Conservation (phyloP, 2,797 vertebrate species). For the Strix occidentalis region DNA sequence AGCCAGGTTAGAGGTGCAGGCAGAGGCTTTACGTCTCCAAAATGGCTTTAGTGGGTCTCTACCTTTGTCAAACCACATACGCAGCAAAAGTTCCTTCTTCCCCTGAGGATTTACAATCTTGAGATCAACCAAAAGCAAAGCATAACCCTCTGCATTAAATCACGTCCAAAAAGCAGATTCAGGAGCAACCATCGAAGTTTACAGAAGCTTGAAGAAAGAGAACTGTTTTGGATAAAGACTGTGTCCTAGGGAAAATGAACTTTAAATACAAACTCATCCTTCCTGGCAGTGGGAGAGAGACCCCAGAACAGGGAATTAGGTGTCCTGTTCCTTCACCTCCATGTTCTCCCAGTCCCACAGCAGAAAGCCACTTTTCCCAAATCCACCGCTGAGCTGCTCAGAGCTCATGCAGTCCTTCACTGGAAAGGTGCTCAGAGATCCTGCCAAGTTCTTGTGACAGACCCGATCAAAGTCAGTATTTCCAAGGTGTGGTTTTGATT, state of each 20-base stretch:
- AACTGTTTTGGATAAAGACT: not conserved
- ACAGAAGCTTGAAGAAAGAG: not conserved
- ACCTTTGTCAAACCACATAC: not conserved
- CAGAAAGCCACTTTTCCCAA: not conserved
- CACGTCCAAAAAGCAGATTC: not conserved
- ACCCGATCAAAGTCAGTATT: not conserved
- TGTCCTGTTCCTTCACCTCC: constrained; percentile 15
- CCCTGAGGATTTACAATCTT: not conserved
- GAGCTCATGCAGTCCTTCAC: not conserved
- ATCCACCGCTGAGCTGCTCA: not conserved
- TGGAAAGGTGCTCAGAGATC: not conserved
- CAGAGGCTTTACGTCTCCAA: not conserved
- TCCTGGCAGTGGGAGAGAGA: not conserved
- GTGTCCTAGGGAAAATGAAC: not conserved
- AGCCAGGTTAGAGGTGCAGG: not conserved
- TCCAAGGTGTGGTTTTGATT: not conserved
- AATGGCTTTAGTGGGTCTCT: not conserved
- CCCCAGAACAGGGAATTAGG: not conserved
- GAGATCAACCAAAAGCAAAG: not conserved
- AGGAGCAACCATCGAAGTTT: not conserved
- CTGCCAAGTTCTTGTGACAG: accelerated
- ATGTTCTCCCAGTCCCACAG: not conserved
- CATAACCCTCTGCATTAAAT: not conserved
- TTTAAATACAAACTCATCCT: not conserved
- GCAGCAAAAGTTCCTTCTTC: not conserved